Evolutionary conservation across 2,113 vertebrate species (phyloP).

Genomic region (Gymnobelideus leadbeateri): DNA sequence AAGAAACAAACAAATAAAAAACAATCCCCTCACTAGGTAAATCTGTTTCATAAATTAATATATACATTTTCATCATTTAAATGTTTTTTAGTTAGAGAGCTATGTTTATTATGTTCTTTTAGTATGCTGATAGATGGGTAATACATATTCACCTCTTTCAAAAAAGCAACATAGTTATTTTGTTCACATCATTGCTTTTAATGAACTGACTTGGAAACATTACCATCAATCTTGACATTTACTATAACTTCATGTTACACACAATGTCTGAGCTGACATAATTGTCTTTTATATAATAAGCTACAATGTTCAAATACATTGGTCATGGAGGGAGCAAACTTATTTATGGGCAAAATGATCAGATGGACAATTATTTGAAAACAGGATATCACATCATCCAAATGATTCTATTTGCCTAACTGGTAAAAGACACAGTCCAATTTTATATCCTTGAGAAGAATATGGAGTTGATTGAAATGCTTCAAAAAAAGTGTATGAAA

Average conservation of each 20-base stretch:
- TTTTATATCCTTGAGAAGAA: constrained; percentile 45
- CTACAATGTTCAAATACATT: constrained; percentile 59
- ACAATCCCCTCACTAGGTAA: constrained; percentile 49
- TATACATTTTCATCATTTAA: constrained; percentile 71
- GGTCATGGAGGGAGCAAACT: constrained; percentile 54
- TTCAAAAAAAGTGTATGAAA: constrained; percentile 43
- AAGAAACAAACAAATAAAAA: too few species aligned
- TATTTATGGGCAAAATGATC: constrained; percentile 66
- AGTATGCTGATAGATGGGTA: constrained; percentile 64
- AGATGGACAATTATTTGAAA: constrained; percentile 53
- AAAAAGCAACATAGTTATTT: constrained; percentile 62
- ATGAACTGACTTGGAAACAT: constrained; percentile 72
- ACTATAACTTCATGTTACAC: constrained; percentile 46
- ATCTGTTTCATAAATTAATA: constrained; percentile 74
- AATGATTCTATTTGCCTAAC: constrained; percentile 47
- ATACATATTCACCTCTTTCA: constrained; percentile 60
- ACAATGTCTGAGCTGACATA: constrained; percentile 63
- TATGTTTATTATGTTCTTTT: constrained; percentile 58
- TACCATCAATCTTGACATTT: constrained; percentile 70
- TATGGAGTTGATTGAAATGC: constrained; percentile 64
- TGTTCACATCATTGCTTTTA: constrained; percentile 77
- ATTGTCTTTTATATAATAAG: constrained; percentile 71
- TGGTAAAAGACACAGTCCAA: constrained; percentile 51
- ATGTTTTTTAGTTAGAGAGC: constrained; percentile 65
- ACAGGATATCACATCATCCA: constrained; percentile 19